Evolutionary conservation across 2,797 vertebrate species (phyloP).

Genomic region (Gymnopithys bicolor): DNA sequence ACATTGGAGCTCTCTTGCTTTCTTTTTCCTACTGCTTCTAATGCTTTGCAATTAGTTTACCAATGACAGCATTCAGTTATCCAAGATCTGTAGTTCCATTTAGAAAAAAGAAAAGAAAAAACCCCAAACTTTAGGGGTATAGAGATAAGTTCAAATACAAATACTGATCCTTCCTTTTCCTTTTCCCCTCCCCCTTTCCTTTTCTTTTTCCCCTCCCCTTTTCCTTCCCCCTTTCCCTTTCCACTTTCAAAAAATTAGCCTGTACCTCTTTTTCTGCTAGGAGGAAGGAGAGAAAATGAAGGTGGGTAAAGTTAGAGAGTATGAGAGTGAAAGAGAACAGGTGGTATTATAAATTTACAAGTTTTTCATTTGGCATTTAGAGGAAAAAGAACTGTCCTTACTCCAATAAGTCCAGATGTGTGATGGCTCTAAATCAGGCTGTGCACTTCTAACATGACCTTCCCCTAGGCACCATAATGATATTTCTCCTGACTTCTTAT

Average conservation of each 20-base stretch:
- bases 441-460: slow-evolving; percentile 75
- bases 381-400: slow-evolving; percentile 46
- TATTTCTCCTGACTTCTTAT: background rate
- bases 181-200: too few species aligned
- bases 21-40: background rate
- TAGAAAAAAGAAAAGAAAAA: background rate
- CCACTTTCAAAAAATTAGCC: background rate
- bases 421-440: slow-evolving; percentile 73
- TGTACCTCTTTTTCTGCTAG: background rate
- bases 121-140: too few species aligned
- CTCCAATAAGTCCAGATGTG: slow-evolving; percentile 76
- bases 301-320: background rate
- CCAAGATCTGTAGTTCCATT: background rate
- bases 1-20: background rate
- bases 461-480: slow-evolving; percentile 58
- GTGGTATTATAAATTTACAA: slow-evolving; percentile 7
- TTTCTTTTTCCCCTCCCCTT: too few species aligned
- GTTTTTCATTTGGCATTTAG: slow-evolving; percentile 45
- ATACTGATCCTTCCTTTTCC: background rate
- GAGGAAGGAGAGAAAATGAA: background rate
- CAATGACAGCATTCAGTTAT: background rate
- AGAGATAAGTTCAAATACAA: background rate
- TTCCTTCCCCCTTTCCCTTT: background rate
- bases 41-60: background rate
- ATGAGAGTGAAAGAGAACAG: background rate